Evolutionary conservation across 2,113 vertebrate species (phyloP).

Genomic region (Ciconia boyciana): DNA sequence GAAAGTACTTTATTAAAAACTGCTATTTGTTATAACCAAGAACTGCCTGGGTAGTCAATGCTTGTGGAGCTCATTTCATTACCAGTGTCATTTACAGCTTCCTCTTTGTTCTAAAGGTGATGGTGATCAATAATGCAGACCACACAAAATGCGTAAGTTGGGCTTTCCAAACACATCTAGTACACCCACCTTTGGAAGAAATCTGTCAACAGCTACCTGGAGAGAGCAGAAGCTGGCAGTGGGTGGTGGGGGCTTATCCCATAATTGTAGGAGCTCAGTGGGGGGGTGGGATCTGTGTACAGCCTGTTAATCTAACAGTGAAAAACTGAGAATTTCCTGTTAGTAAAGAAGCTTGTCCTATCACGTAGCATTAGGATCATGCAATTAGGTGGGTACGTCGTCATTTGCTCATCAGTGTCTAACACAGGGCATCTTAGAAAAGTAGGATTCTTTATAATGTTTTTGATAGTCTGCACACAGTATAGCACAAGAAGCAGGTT

Average conservation of each 20-base stretch:
- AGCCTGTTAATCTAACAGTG: neutral
- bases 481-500: constrained; percentile 7
- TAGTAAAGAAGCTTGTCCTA: neutral
- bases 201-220: neutral
- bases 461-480: neutral
- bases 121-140: neutral
- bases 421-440: neutral
- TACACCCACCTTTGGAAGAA: neutral
- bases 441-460: neutral
- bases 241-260: neutral
- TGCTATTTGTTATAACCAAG: neutral
- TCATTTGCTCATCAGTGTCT: neutral
- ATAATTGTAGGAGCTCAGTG: neutral
- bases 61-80: neutral
- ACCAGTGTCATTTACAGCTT: neutral
- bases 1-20: neutral
- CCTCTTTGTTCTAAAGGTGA: neutral
- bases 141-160: neutral
- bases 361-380: neutral
- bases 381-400: neutral
- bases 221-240: neutral
- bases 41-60: neutral
- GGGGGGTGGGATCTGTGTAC: neutral
- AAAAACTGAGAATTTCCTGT: neutral
- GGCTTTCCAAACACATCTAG: neutral